These are phyloP conservation scores for Rutilus rutilus DNA, from an alignment of 2,113 vertebrate species.

Conservation along the genomic window DNA sequence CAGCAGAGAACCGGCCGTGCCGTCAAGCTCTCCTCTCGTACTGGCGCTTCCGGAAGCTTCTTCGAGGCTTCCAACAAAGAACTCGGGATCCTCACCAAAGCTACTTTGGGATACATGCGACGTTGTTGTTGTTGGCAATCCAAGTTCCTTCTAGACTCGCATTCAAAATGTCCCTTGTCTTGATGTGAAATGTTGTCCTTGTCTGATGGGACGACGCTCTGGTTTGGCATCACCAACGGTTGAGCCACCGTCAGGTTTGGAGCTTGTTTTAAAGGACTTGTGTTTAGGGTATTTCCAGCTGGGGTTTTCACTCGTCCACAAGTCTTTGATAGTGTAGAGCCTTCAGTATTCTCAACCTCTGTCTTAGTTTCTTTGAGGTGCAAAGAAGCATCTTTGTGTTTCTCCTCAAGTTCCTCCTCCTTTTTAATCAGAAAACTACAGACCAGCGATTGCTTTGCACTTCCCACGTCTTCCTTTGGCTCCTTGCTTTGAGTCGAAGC, in stretches of 20 bases:
- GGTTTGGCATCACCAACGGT: neutral
- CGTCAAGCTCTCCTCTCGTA: slow-evolving; percentile 30
- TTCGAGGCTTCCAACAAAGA: slow-evolving; percentile 48
- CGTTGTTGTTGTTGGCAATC: neutral
- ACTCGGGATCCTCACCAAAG: slow-evolving; percentile 75
- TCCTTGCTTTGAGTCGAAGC: slow-evolving; percentile 70
- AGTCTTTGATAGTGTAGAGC: neutral
- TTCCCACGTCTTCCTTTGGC: neutral
- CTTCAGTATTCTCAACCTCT: neutral
- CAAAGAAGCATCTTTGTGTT: neutral
- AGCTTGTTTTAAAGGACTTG: neutral
- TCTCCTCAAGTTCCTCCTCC: slow-evolving; percentile 18
- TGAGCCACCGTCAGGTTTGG: neutral
- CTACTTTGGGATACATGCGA: slow-evolving; percentile 76
- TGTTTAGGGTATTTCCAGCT: neutral
- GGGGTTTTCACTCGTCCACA: neutral
- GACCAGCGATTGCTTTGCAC: neutral
- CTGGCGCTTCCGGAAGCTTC: slow-evolving; percentile 38
- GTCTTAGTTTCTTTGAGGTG: neutral
- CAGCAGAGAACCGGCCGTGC: slow-evolving; percentile 62
- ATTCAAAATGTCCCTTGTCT: neutral
- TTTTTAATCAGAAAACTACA: slow-evolving; percentile 45
- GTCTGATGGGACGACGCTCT: neutral
- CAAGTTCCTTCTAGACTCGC: neutral
- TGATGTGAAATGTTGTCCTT: neutral